Percentiles rank a stretch among this genome's conserved stretches.
phyloP scores from a whole-genome alignment of 2,888 invertebrate genomes.

The Nyleta sp. region DNA sequence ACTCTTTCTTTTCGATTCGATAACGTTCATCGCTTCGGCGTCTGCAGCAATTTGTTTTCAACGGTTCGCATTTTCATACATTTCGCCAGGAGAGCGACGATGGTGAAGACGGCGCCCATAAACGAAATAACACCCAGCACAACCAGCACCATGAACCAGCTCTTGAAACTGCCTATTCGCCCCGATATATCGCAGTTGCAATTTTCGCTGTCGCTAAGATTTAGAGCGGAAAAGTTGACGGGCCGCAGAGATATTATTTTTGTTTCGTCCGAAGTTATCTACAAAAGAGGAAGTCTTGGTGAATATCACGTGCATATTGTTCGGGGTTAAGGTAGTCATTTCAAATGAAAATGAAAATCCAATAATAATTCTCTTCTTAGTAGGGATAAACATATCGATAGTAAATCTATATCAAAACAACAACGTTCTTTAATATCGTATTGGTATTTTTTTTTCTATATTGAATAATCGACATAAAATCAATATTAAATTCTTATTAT shows the following conservation, averaged over 20 bases:
- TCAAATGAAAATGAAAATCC: no score
- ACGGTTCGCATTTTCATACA: constrained; percentile 73
- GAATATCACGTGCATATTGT: no score
- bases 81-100: constrained; percentile 73
- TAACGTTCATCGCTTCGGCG: constrained; percentile 71
- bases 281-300: constrained; percentile 12
- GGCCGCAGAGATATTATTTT: constrained; percentile 75
- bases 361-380: no score
- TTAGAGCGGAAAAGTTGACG: constrained; percentile 75
- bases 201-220: constrained; percentile 73
- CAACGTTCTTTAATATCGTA: no score
- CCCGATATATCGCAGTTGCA: constrained; percentile 76
- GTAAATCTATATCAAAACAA: no score
- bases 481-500: no score
- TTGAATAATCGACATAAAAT: no score
- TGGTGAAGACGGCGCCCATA: constrained; percentile 74
- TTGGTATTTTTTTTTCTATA: no score
- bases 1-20: constrained; percentile 21
- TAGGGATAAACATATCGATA: no score
- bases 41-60: constrained; percentile 75
- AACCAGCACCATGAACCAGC: constrained; percentile 77
- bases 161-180: constrained; percentile 76
- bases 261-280: constrained; percentile 65
- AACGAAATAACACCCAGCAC: constrained; percentile 76
- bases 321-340: no score